Evolutionary conservation across 2,113 vertebrate genomes (phyloP).

Genomic region (Bostrychus sinensis): DNA sequence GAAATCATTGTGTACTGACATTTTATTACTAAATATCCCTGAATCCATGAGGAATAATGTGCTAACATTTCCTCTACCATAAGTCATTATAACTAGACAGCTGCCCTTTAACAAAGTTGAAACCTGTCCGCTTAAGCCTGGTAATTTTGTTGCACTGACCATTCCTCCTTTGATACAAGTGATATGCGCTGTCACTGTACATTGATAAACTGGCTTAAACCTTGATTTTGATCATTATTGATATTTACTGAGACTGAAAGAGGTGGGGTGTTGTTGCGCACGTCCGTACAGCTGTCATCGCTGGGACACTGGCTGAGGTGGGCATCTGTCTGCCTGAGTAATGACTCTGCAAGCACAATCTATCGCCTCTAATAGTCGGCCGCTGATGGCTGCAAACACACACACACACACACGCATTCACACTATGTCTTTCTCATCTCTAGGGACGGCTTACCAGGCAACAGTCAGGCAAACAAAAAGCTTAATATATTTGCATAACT

Average conservation of each 20-base stretch:
- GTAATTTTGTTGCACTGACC: constrained; percentile 1
- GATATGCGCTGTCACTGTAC: constrained; percentile 2
- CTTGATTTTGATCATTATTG: constrained; percentile 34
- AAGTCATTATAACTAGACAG: background rate
- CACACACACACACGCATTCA: constrained; percentile 24
- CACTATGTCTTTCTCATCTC: constrained; percentile 12
- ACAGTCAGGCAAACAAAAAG: constrained; percentile 1
- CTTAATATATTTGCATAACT: background rate
- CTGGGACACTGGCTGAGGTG: constrained; percentile 48
- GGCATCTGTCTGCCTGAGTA: constrained; percentile 59
- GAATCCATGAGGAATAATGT: background rate
- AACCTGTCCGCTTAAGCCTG: background rate
- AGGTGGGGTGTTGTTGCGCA: constrained; percentile 37
- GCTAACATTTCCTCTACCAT: background rate
- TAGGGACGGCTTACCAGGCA: background rate
- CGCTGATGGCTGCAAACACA: constrained; percentile 26
- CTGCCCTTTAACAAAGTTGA: background rate
- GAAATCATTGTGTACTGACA: background rate
- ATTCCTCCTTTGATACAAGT: constrained; percentile 23
- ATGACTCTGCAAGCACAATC: constrained; percentile 52
- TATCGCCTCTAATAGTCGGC: constrained; percentile 42
- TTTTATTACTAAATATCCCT: background rate
- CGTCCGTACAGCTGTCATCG: constrained; percentile 41
- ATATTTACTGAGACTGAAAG: constrained; percentile 36
- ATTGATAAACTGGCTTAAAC: constrained; percentile 21